Evolutionary conservation across 2,113 vertebrate species (phyloP), one percentile per base, ranked within the genome.

Genomic region (Sminthopsis crassicaudata): DNA sequence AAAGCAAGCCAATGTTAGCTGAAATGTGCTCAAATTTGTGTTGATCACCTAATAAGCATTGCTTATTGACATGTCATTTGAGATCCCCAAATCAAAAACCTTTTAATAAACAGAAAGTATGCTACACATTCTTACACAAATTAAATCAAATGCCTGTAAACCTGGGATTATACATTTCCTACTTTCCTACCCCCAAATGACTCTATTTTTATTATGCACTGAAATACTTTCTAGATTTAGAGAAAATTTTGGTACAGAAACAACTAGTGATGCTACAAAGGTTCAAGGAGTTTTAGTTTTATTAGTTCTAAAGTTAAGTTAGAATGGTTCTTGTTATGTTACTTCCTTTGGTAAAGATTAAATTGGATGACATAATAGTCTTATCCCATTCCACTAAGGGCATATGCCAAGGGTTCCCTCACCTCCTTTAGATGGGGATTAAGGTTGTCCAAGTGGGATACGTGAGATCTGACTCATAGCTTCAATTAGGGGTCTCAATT

Each of bases 361-460:
- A 48, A 3, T 67, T 92, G 90, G 94, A 89, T 26, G 60, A 57
- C 10, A 92, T 22, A 94, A 89, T 26, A 92, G 54, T 91, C 91
- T 46, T n/a, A 60, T 19, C 26, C 89, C 46, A 90, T 27, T 16
- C 6, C 97, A 92, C 24, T 97, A 96, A 90, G 96, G 67, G 91
- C 53, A 93, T 0, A 2, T 91, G 88, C 60, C 30, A 76, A 67
- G n/a, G 67, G 67, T 84, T n/a, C 48, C 90, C 60, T 96, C 6
- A n/a, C 46, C 48, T 93, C 67, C 96, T 94, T 93, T 50, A 90
- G 91, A 97, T 14, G 54, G 95, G 89, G 96, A 96, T 94, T 89
- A 23, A 95, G 30, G 42, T 30, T 48, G 51, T 91, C 93, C 95
- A 95, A 97, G 67, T 88, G 53, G 48, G 89, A 95, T 92, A 94